Conservation (phyloP, 2,888 invertebrate genomes). For the Drosophila anceps region DNA sequence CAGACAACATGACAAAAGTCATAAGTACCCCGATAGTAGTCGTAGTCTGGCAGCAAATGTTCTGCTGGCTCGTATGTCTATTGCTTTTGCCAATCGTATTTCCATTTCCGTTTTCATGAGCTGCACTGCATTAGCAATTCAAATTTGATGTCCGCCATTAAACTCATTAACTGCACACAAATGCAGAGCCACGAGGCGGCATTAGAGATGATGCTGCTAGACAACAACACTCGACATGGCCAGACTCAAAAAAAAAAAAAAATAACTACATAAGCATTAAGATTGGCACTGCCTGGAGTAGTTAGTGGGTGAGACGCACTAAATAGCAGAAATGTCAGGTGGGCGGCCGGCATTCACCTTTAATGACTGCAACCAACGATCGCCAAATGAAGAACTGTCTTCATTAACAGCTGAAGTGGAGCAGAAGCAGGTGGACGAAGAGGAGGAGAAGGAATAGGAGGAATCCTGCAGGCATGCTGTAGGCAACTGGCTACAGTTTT, state of each 20-base stretch:
- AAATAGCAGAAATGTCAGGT: slow-evolving; percentile 22
- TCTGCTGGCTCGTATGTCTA: slow-evolving; percentile 16
- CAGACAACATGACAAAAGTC: slow-evolving; percentile 43
- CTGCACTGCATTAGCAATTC: slow-evolving; percentile 77
- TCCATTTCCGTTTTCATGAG: slow-evolving; percentile 70
- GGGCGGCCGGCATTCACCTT: slow-evolving; percentile 17
- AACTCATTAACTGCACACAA: slow-evolving; percentile 81
- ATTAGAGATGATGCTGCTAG: slow-evolving; percentile 20
- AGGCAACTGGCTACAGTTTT: slow-evolving; percentile 31
- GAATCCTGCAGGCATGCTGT: not conserved
- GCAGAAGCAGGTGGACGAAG: not conserved
- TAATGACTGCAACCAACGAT: slow-evolving; percentile 69
- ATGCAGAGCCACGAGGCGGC: slow-evolving; percentile 37
- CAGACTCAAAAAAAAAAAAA: slow-evolving; percentile 41
- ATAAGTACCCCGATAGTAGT: slow-evolving; percentile 18
- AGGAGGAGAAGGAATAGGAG: not conserved
- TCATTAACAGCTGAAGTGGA: slow-evolving; percentile 63
- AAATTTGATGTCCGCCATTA: slow-evolving; percentile 78
- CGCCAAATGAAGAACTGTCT: slow-evolving; percentile 78
- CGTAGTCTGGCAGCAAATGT: not conserved
- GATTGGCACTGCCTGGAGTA: not conserved
- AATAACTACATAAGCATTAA: slow-evolving; percentile 23
- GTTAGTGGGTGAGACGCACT: slow-evolving; percentile 16
- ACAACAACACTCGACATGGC: slow-evolving; percentile 18
- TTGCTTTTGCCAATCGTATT: slow-evolving; percentile 62